These are phyloP conservation scores for Tokudaia tokunoshimensis DNA, from an alignment of 2,797 vertebrate species.

Conservation along the genomic window DNA sequence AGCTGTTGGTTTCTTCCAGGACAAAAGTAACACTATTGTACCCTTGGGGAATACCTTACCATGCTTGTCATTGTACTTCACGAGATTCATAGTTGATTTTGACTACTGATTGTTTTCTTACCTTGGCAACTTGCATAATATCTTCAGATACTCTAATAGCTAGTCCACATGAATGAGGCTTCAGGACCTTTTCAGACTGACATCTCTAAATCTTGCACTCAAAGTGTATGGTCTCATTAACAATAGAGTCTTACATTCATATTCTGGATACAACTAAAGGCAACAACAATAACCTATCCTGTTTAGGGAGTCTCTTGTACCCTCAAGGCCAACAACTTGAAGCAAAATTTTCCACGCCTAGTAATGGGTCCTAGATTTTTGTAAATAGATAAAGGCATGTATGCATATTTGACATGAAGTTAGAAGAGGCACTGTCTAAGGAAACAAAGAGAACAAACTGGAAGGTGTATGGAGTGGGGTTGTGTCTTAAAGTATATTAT, in stretches of 20 bases:
- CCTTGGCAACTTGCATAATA: neutral
- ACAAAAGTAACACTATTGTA: neutral
- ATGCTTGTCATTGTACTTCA: neutral
- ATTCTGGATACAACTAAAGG: neutral
- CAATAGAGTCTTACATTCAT: neutral
- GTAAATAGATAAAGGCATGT: neutral
- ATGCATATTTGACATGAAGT: neutral
- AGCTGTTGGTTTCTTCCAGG: neutral
- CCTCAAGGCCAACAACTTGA: neutral
- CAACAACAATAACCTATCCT: neutral
- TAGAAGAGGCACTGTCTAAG: neutral
- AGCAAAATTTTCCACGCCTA: neutral
- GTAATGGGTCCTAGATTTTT: neutral
- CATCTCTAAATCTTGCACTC: neutral
- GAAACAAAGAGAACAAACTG: neutral
- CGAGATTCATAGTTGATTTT: neutral
- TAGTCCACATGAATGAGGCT: neutral
- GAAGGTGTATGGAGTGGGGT: neutral
- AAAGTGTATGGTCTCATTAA: neutral
- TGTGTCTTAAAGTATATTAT: neutral
- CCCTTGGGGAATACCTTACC: neutral
- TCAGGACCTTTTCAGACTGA: neutral
- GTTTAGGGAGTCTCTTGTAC: neutral
- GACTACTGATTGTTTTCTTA: neutral
- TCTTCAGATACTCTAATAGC: too few species aligned